Evolutionary conservation across 2,113 vertebrate species (phyloP), one percentile per base, ranked within the genome.

Genomic region (Pituophis catenifer): DNA sequence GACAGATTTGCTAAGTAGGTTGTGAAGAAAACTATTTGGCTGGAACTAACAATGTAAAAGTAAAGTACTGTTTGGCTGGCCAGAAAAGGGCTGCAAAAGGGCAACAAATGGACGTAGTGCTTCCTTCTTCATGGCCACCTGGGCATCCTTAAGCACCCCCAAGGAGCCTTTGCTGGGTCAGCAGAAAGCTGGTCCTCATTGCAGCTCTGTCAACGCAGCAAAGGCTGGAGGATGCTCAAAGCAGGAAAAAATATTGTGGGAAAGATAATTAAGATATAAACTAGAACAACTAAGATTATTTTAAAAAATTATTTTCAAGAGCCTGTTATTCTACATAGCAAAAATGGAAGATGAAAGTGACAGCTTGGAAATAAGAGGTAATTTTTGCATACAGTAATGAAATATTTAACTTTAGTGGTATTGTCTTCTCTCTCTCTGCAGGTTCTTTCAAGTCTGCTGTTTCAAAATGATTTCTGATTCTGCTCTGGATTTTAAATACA

Each of bases 281-380:
- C 70, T 81, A 81, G 15, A 38, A 38, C 33, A 38, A 81, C 7
- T 81, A 24, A 65, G 9, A 26, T 9, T 17, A n/a, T 85, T 48
- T 81, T 38, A 23, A 58, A 91, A 23, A 5, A 5, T 91, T 57
- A 2, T 52, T 59, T 86, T 54, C 5, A 44, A 86, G 59, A 57
- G 58, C 38, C 11, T 6, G 26, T 50, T 13, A 19, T 57, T 70
- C 26, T 10, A 55, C 86, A 17, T 88, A 24, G 44, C 19, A 70
- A 29, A 81, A 65, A 59, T 90, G 48, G 54, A 86, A 23, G 48
- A 10, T 6, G 13, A 54, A 89, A 89, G 38, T 54, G 33, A 13
- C 50, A 62, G 92, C 26, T 53, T 87, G 91, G 89, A 94, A 92
- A 86, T 94, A 50, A 92, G 62, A 94, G 91, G 93, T 94, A 52